Evolutionary conservation across 2,113 vertebrate genomes (phyloP).

Genomic region (Phalacrocorax pelagicus): DNA sequence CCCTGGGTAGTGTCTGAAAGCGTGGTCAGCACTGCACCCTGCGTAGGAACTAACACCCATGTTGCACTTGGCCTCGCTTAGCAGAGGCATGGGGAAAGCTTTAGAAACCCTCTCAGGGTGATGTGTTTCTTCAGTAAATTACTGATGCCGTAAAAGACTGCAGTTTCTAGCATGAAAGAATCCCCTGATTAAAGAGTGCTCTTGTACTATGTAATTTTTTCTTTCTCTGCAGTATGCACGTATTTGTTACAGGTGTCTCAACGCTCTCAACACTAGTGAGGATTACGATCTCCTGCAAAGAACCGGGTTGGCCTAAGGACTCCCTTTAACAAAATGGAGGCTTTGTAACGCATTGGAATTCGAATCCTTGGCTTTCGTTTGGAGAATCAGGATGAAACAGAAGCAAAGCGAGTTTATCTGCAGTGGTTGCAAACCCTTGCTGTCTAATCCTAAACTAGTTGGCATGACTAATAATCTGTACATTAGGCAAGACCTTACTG

Average conservation of each 20-base stretch:
- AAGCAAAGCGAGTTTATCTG: neutral
- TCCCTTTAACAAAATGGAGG: neutral
- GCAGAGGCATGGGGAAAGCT: slow-evolving; percentile 15
- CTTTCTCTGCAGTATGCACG: neutral
- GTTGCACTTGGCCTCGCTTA: neutral
- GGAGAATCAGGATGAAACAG: neutral
- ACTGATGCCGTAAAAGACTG: slow-evolving; percentile 15
- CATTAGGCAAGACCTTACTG: slow-evolving; percentile 1
- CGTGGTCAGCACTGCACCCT: neutral
- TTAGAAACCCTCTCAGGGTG: slow-evolving; percentile 54
- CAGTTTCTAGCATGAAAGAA: neutral
- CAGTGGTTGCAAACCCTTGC: neutral
- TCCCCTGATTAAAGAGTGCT: neutral
- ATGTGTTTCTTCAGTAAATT: slow-evolving; percentile 43
- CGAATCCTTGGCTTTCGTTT: neutral
- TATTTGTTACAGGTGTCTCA: neutral
- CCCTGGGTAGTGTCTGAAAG: slow-evolving; percentile 4
- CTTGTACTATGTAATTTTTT: neutral
- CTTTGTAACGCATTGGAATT: neutral
- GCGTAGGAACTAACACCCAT: neutral
- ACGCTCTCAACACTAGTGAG: neutral
- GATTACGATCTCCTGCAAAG: neutral
- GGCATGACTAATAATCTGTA: slow-evolving; percentile 29
- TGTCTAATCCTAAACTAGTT: slow-evolving; percentile 36
- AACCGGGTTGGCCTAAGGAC: neutral